Evolutionary conservation across 2,113 vertebrate species (phyloP).

Genomic region (Etia nguti): DNA sequence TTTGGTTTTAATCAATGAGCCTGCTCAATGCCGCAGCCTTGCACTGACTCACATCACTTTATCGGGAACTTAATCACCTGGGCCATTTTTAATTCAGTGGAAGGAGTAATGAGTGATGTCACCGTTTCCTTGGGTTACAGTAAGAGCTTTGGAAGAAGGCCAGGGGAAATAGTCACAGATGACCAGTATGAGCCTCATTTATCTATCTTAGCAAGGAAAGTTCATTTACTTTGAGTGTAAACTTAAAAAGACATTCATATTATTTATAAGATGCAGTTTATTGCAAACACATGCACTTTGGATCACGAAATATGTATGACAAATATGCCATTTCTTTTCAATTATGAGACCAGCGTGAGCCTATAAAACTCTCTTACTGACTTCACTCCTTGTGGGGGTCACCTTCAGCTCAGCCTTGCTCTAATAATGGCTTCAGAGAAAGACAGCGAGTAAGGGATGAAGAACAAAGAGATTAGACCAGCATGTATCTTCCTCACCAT

Average conservation of each 20-base stretch:
- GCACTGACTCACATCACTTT: conserved; percentile 52
- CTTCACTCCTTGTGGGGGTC: conserved; percentile 11
- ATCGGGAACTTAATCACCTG: conserved; percentile 67
- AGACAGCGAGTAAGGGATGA: not conserved
- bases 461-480: conserved; percentile 44
- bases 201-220: conserved; percentile 20
- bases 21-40: conserved; percentile 58
- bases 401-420: conserved; percentile 40
- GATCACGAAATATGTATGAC: conserved; percentile 19
- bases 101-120: conserved; percentile 62
- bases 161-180: conserved; percentile 49
- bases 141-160: conserved; percentile 59
- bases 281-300: conserved; percentile 40
- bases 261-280: conserved; percentile 49
- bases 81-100: conserved; percentile 52
- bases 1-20: conserved; percentile 68
- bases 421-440: conserved; percentile 13
- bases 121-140: conserved; percentile 59
- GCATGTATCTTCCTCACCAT: not conserved
- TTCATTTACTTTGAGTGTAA: conserved; percentile 56
- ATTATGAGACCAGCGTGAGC: not conserved
- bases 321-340: conserved; percentile 6
- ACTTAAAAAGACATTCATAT: conserved; percentile 25
- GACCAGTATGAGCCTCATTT: conserved; percentile 29
- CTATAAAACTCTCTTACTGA: not conserved